A percentile compares a stretch with the other conserved stretches of the same genome.
Conservation (phyloP, 2,888 invertebrate species). For the Hipparchia semele region DNA sequence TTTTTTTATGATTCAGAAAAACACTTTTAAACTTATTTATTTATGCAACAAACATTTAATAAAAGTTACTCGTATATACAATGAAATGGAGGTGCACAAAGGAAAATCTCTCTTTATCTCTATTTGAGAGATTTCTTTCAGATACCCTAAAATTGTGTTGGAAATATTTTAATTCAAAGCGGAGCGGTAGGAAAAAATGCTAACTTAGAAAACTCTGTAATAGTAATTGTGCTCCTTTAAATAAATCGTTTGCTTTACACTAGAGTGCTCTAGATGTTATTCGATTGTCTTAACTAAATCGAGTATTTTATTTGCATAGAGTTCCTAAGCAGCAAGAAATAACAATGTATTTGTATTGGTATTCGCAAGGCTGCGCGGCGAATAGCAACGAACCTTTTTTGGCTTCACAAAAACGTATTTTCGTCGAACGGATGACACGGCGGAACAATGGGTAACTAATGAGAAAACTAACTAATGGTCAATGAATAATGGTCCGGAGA, state of each 20-base stretch:
- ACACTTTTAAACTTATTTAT: too few species aligned
- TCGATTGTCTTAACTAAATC: neutral
- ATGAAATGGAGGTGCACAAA: too few species aligned
- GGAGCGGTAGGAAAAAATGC: too few species aligned
- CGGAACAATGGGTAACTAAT: slow-evolving; percentile 3
- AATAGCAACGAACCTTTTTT: slow-evolving; percentile 1
- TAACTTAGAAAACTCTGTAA: too few species aligned
- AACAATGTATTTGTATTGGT: neutral
- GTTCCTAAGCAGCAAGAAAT: neutral
- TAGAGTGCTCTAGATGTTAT: neutral
- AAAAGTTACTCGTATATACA: too few species aligned
- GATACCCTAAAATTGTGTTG: too few species aligned
- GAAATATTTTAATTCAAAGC: too few species aligned
- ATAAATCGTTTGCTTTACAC: neutral
- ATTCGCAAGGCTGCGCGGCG: neutral
- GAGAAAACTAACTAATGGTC: slow-evolving; percentile 15
- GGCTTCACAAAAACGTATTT: slow-evolving; percentile 1
- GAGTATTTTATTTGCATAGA: neutral
- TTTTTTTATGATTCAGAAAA: too few species aligned
- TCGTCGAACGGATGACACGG: neutral
- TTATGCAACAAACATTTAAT: too few species aligned
- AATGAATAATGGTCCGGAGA: slow-evolving; percentile 5
- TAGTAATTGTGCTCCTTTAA: too few species aligned
- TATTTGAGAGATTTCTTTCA: too few species aligned
- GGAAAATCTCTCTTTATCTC: too few species aligned